A percentile compares a stretch with the other conserved stretches of the same genome.
phyloP scores from a whole-genome alignment of 2,888 invertebrate genomes.

The Cephus runcator region DNA sequence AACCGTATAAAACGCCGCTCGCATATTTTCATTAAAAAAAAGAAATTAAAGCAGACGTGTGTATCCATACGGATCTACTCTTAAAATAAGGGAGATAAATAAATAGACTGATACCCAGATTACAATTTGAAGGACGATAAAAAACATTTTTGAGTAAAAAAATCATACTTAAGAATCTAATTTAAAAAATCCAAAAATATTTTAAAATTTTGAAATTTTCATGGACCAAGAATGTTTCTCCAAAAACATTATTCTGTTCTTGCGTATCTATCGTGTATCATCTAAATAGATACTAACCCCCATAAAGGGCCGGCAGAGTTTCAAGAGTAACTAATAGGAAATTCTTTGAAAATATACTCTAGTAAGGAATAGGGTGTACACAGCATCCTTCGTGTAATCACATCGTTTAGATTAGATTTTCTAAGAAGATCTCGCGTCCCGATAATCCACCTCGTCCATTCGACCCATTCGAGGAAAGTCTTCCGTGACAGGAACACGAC shows the following conservation, averaged over 20 bases:
- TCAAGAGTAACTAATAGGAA: not conserved
- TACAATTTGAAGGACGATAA: not conserved
- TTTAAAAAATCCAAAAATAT: not conserved
- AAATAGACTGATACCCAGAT: not conserved
- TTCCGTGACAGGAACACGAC: conserved; percentile 12
- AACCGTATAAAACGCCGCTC: not conserved
- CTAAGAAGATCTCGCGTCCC: conserved; percentile 3
- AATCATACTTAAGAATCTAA: not conserved
- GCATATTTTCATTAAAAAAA: not conserved
- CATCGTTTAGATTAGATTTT: conserved; percentile 22
- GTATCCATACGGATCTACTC: not conserved
- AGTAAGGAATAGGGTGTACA: not conserved
- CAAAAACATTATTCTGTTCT: not conserved
- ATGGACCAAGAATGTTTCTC: not conserved
- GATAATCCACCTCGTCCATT: not conserved
- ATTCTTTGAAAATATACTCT: not conserved
- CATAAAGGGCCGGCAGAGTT: not conserved
- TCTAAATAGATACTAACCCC: not conserved
- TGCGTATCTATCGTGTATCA: not conserved
- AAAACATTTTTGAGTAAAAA: not conserved
- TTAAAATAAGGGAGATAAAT: not conserved
- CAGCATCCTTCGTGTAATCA: conserved; percentile 12
- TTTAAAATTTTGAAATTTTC: not conserved
- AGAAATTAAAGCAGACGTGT: not conserved
- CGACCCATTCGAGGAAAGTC: not conserved